Base-by-base conservation (phyloP, 2,888 invertebrate species). In the Melanchra persicariae region DNA sequence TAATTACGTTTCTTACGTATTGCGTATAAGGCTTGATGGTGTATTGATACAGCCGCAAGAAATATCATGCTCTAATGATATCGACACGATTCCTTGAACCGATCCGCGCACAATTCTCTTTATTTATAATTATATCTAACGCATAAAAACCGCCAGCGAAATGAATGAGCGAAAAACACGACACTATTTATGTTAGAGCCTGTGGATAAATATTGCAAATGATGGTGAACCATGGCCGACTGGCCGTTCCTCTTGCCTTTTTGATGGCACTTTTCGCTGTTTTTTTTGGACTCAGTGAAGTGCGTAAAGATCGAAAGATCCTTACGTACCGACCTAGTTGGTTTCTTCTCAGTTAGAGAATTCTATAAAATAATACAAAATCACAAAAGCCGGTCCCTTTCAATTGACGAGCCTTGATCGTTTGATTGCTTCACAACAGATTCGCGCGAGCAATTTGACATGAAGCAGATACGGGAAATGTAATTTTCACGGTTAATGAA, bases 401-500 rank as follows among this genome's bases (percentile, higher is more conserved):
- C 6, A 30, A 49, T 30, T 64, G 49, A 26, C 60, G 55, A 63
- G 49, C 54, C 60, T 72, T 60, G 55, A 60, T 71, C 55, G 15
- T 71, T 47, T 73, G 66, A 82, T 81, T 65, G 73, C 62, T 80
- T 70, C 57, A 69, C 65, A 82, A 85, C 60, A 85, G 69, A 66
- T 60, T 63, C 19, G 49, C 60, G 55, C 67, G 55, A 65, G 54
- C 86, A 85, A 89, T 89, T 89, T 84, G 72, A 77, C 81, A 78
- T 80, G 76, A 83, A 85, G 75, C 78, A 79, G 62, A 82, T 74
- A 83, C 83, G 82, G 72, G 75, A 84, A 89, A 87, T 87, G 85
- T 85, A 85, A 90, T 88, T 87, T 89, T 87, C 89, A 88, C 89
- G 90, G 87, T 88, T 87, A 89, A 90, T 89, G 89, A 88, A 90